A percentile compares a stretch with the other conserved stretches of the same genome.
phyloP scores from a whole-genome alignment of 1,140 invertebrate genomes.

The Cyclina sinensis region DNA sequence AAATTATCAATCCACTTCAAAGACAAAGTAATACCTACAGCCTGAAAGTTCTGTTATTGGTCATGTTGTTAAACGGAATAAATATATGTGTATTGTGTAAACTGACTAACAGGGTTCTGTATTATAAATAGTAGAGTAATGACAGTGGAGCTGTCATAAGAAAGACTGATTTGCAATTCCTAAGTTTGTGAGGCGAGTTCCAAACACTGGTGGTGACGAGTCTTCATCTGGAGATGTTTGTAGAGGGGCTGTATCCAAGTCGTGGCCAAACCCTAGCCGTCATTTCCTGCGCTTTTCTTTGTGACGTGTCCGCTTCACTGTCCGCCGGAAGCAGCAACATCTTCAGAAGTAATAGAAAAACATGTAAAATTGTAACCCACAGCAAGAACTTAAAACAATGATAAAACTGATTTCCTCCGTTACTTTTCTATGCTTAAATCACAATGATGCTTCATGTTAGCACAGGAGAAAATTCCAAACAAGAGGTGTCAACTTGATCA shows the following conservation, averaged over 20 bases:
- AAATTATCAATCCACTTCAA: no score
- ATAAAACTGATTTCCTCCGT: neutral
- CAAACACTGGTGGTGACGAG: slow-evolving; percentile 54
- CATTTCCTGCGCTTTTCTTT: slow-evolving; percentile 66
- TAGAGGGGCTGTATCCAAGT: slow-evolving; percentile 65
- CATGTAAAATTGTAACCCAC: neutral
- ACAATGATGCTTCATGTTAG: no score
- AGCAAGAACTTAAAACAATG: neutral
- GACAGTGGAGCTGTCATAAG: slow-evolving; percentile 44
- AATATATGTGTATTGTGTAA: no score
- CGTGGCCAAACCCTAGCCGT: slow-evolving; percentile 68
- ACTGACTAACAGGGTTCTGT: no score
- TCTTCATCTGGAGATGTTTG: slow-evolving; percentile 58
- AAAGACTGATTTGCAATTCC: slow-evolving; percentile 64
- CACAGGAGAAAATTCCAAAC: no score
- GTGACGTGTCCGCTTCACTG: slow-evolving; percentile 51
- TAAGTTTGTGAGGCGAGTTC: slow-evolving; percentile 45
- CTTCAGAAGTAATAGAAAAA: slow-evolving; percentile 44
- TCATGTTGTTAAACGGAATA: no score
- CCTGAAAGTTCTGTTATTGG: no score
- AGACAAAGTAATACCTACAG: no score
- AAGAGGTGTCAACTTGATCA: no score
- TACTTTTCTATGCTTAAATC: neutral
- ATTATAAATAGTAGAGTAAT: neutral
- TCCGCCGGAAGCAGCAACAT: slow-evolving; percentile 66